Percentiles rank a stretch among this genome's conserved stretches.
Evolutionary conservation across 1,140 invertebrate species (phyloP).

Genomic region (Macrobrachium nipponense): DNA sequence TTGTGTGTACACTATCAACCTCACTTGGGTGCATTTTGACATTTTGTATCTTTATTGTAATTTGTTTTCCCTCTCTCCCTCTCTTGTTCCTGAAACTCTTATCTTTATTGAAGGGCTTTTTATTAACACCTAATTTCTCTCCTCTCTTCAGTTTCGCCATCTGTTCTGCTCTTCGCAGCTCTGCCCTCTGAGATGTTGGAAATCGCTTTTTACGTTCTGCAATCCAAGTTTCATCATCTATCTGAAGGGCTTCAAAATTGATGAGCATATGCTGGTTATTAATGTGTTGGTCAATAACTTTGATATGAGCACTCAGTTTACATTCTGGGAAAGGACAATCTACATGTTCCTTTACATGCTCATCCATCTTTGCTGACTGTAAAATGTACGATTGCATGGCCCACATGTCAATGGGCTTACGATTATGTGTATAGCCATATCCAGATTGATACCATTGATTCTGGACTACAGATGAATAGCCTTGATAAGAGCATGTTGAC

Average conservation of each 20-base stretch:
- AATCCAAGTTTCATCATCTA: slow-evolving; percentile 55
- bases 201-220: slow-evolving; percentile 52
- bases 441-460: neutral
- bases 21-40: neutral
- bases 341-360: slow-evolving; percentile 54
- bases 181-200: slow-evolving; percentile 38
- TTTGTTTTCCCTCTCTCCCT: neutral
- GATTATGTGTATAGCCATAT: neutral
- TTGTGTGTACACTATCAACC: neutral
- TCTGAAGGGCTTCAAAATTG: slow-evolving; percentile 49
- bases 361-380: slow-evolving; percentile 23
- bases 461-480: neutral
- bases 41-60: neutral
- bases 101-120: slow-evolving; percentile 24
- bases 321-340: slow-evolving; percentile 60
- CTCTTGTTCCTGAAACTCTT: neutral
- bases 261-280: slow-evolving; percentile 53
- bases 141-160: slow-evolving; percentile 47
- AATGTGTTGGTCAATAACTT: slow-evolving; percentile 57
- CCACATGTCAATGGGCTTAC: slow-evolving; percentile 26
- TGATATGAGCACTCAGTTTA: slow-evolving; percentile 40
- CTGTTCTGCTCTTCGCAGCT: slow-evolving; percentile 47
- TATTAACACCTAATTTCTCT: slow-evolving; percentile 36
- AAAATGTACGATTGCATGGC: slow-evolving; percentile 47
- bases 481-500: neutral